Evolutionary conservation across 2,888 invertebrate genomes (phyloP).

Genomic region (Empis livida): DNA sequence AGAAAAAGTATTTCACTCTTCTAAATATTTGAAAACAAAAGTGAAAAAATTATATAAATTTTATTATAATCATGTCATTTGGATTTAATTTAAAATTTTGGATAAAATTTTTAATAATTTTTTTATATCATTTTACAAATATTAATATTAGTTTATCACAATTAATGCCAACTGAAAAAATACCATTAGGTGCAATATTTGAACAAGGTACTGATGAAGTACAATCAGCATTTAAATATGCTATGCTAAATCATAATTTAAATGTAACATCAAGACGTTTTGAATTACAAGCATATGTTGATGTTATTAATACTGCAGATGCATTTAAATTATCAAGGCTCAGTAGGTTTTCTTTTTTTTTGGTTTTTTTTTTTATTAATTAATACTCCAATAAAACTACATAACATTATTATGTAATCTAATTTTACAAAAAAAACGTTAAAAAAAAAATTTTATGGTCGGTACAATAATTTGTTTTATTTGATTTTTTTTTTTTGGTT

Average conservation of each 20-base stretch:
- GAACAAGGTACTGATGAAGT: slow-evolving; percentile 86
- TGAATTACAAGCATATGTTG: slow-evolving; percentile 78
- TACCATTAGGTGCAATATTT: slow-evolving; percentile 70
- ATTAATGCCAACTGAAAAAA: slow-evolving; percentile 36
- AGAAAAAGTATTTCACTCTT: too few relatives aligned
- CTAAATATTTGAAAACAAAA: too few relatives aligned
- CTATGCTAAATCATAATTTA: slow-evolving; percentile 74
- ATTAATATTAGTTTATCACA: slow-evolving; percentile 32
- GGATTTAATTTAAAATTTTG: neutral
- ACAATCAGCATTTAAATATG: slow-evolving; percentile 84
- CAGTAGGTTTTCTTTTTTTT: slow-evolving; percentile 73
- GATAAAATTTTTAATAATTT: too few relatives aligned
- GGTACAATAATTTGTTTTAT: too few relatives aligned
- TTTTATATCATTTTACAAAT: slow-evolving; percentile 18
- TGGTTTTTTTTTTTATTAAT: slow-evolving; percentile 5
- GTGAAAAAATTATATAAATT: neutral
- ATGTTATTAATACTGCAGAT: slow-evolving; percentile 85
- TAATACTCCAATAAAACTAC: too few relatives aligned
- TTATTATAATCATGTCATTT: neutral
- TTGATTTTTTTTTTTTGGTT: too few relatives aligned
- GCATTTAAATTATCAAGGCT: slow-evolving; percentile 83
- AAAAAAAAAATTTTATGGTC: too few relatives aligned
- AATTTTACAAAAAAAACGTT: too few relatives aligned
- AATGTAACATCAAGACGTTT: slow-evolving; percentile 66
- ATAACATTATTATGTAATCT: too few relatives aligned